Base-by-base conservation (phyloP, 92 coral and sea anemone genomes). In the Umimayanthus chanpuru region DNA sequence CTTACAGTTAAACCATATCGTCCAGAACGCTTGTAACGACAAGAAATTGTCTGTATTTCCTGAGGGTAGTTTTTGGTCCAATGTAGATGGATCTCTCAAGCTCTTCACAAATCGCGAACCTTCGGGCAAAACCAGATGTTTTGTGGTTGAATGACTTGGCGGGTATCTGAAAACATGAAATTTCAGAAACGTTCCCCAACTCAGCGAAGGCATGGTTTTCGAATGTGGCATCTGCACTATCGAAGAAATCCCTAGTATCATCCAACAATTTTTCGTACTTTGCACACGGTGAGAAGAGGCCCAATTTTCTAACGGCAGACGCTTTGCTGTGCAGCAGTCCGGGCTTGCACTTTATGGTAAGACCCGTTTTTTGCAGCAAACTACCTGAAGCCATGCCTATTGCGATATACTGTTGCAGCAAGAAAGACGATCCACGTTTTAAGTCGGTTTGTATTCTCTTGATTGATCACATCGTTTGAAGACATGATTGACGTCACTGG, bases 11-110 rank as follows among this genome's bases (percentile, higher is more conserved):
- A 15, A 72, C 38, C 76, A 72, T 72, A 4, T 72, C 76, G 20
- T 29, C 76, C 18, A 72, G 21, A 72, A 72, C 76, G 76, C n/a
- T 11, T 72, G 76, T 28, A 23, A 72, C 76, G 23, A 72, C 76
- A 72, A 72, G 76, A 72, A 72, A 72, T 11, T 23, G 76, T 72
- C 76, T 72, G 76, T 72, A 72, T 29, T 72, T 72, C 9, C 76
- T 72, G 11, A 72, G 40, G 38, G 18, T 72, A 15, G 41, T 29
- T 72, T 20, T 21, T 28, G 76, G 76, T 1, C 38, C 76, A 72
- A 72, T 72, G 76, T 10, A 72, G 36, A 72, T 72, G 76, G 76
- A 72, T 16, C 76, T 72, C 20, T 72, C 76, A 28, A 72, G 16
- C 41, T 72, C 76, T 5, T 72, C 76, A 36, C 76, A 72, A 14